Evolutionary conservation across 1,140 invertebrate species (phyloP).

Genomic region (Potamilus streckersoni): DNA sequence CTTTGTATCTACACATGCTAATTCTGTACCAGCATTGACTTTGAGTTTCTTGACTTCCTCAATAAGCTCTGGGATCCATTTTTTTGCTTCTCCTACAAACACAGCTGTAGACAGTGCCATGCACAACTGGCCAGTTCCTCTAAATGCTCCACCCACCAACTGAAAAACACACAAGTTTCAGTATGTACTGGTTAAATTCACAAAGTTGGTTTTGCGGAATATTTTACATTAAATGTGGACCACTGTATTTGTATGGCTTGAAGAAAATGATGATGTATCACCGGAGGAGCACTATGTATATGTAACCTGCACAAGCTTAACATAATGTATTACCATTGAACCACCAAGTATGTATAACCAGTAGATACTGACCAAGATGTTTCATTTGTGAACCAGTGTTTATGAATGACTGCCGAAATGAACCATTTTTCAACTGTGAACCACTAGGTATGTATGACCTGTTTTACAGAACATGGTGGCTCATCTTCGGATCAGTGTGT

Average conservation of each 20-base stretch:
- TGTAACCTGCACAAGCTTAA: too few species aligned
- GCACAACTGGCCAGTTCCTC: slow-evolving; percentile 89
- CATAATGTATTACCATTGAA: too few species aligned
- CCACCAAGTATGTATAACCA: too few species aligned
- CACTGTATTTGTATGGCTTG: not conserved
- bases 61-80: slow-evolving; percentile 95
- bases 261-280: too few species aligned
- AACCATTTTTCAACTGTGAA: too few species aligned
- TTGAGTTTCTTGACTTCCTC: slow-evolving; percentile 88
- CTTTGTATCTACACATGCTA: not conserved
- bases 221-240: not conserved
- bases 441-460: too few species aligned
- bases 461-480: too few species aligned
- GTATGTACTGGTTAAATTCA: not conserved
- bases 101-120: slow-evolving; percentile 99
- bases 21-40: slow-evolving; percentile 83
- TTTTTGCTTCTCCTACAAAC: slow-evolving; percentile 92
- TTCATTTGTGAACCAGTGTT: too few species aligned
- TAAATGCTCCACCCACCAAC: slow-evolving; percentile 95
- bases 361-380: too few species aligned
- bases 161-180: slow-evolving; percentile 27
- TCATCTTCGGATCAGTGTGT: too few species aligned
- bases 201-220: not conserved
- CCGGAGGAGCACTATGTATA: too few species aligned
- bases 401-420: too few species aligned